Conservation (phyloP, 2,797 vertebrate species). For the Cryptoblepharus egeriae region DNA sequence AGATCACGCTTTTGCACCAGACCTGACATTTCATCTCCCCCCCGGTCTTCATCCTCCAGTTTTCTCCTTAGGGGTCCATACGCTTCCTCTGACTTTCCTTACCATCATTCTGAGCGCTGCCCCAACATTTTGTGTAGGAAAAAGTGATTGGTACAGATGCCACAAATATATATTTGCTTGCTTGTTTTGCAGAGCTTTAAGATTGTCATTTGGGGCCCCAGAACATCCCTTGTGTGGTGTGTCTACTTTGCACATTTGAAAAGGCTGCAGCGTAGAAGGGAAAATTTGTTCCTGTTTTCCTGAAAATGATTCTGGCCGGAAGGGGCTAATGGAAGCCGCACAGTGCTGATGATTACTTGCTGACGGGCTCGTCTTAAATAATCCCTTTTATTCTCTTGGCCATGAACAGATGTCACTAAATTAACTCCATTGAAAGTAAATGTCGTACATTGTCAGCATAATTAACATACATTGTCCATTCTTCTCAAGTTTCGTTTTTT, state of each 20-base stretch:
- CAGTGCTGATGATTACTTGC: neutral
- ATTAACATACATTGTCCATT: slow-evolving; percentile 64
- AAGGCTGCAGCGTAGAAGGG: fast-evolving
- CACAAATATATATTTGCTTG: neutral
- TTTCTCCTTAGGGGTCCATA: no score
- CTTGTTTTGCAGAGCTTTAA: neutral
- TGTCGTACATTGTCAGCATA: slow-evolving; percentile 60
- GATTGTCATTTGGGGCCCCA: neutral
- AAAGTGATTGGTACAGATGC: no score
- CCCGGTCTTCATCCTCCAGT: neutral
- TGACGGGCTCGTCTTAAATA: slow-evolving; percentile 32
- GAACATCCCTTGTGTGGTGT: neutral
- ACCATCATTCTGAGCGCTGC: neutral
- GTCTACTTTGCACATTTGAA: neutral
- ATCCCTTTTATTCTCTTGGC: slow-evolving; percentile 33
- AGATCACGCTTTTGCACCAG: neutral
- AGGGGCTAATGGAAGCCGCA: neutral
- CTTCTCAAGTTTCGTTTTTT: slow-evolving; percentile 60
- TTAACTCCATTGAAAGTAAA: slow-evolving; percentile 49
- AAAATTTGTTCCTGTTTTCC: neutral
- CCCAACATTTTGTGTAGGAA: neutral
- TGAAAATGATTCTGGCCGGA: neutral
- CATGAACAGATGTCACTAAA: slow-evolving; percentile 30
- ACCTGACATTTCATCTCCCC: neutral
- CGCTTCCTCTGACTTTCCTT: neutral